Base-by-base conservation (phyloP, 2,797 vertebrate species). In the Hapalemur alaotrensis region DNA sequence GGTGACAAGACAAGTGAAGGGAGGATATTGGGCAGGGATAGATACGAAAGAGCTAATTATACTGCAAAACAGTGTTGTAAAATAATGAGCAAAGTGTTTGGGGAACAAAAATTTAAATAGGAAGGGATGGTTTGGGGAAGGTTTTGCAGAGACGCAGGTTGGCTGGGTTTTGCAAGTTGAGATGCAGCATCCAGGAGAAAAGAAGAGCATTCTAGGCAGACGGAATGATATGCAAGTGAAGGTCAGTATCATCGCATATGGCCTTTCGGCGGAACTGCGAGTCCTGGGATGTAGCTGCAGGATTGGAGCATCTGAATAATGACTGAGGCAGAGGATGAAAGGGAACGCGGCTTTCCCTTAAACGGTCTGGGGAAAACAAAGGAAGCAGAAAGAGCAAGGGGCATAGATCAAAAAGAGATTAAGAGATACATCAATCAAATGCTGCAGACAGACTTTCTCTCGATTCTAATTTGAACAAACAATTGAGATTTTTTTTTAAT, bases 391-490 rank as follows among this genome's bases (percentile, higher is more conserved):
- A 38, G 11, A 54, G 32, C 23, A n/a, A 80, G 50, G 7, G 28
- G 25, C 30, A n/a, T 0, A 38, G 59, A 82, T 48, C 7, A 41
- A 30, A 41, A 95, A 35, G 75, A 82, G 57, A 80, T 18, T 18
- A n/a, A 79, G 57, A 79, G n/a, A 48, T 0, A 10, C 11, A 11
- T 48, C 76, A 83, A 80, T 48, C 70, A 57, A 48, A 38, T 18
- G 43, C 30, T 23, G 5, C 0, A 28, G 2, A 38, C 7, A 7
- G 43, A 43, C 43, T 46, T 63, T 46, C 87, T 91, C 8, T 69
- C 50, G 48, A 80, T 43, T 67, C 78, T 69, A 83, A 50, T 80
- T 17, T 80, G 50, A 70, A 84, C 65, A 61, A 79, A 91, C 4
- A 18, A 81, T 18, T 23, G 43, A 41, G 28, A 57, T n/a, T 61